A percentile compares a stretch with the other conserved stretches of the same genome.
Evolutionary conservation across 1,140 invertebrate genomes (phyloP).

Genomic region (Nasonia giraulti): DNA sequence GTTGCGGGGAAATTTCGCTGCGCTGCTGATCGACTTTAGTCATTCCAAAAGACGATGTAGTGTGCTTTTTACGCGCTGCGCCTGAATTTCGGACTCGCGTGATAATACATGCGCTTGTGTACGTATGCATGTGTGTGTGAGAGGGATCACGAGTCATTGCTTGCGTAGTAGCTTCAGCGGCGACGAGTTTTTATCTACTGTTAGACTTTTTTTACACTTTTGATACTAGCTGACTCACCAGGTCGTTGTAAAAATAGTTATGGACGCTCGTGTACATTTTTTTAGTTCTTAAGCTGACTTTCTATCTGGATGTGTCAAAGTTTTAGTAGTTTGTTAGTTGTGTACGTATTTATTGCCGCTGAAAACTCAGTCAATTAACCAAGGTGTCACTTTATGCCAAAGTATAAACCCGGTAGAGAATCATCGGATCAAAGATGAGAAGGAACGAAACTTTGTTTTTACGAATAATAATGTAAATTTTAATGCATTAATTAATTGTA

Average conservation of each 20-base stretch:
- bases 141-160: no score
- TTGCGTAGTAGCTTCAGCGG: no score
- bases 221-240: not conserved
- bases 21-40: not conserved
- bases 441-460: not conserved
- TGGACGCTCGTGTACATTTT: not conserved
- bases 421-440: slow-evolving; percentile 2
- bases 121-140: no score
- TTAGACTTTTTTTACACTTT: slow-evolving; percentile 17
- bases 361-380: slow-evolving; percentile 15
- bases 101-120: no score
- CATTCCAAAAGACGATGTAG: not conserved
- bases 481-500: not conserved
- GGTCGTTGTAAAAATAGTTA: slow-evolving; percentile 17
- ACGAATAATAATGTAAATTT: not conserved
- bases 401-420: not conserved
- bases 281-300: not conserved
- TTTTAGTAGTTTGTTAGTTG: not conserved
- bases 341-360: slow-evolving; percentile 18
- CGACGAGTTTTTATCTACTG: no score
- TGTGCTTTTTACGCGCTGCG: not conserved
- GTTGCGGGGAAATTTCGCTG: not conserved
- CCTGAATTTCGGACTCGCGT: not conserved
- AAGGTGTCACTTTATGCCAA: slow-evolving; percentile 18
- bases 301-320: not conserved